Conservation (phyloP, 2,888 invertebrate genomes). For the Subacronicta megacephala region DNA sequence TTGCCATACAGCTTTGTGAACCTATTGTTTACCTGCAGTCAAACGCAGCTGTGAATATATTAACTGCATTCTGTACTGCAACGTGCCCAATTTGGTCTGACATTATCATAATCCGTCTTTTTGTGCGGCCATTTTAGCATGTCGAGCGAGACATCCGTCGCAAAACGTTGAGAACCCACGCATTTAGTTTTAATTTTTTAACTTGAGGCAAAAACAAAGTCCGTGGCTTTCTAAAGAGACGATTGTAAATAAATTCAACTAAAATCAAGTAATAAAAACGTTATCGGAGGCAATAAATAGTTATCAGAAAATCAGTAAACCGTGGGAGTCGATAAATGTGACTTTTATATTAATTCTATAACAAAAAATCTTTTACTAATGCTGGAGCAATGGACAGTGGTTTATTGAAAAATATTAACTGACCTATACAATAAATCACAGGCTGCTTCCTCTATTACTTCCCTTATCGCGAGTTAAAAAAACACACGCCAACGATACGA, state of each 20-base stretch:
- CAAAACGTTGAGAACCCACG: conserved; percentile 28
- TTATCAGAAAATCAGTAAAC: conserved; percentile 31
- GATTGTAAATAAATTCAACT: conserved; percentile 33
- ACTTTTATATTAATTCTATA: conserved; percentile 38
- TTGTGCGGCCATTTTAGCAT: conserved; percentile 41
- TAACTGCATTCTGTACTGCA: conserved; percentile 38
- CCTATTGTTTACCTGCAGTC: conserved; percentile 54
- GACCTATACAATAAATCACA: conserved; percentile 70
- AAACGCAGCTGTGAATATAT: conserved; percentile 58
- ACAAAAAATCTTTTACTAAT: conserved; percentile 38
- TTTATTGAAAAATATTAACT: conserved; percentile 69
- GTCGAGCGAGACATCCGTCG: conserved; percentile 36
- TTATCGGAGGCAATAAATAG: conserved; percentile 52
- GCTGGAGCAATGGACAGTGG: conserved; percentile 57
- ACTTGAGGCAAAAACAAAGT: conserved; percentile 3
- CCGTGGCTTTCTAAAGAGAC: conserved; percentile 7
- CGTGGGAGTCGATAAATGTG: conserved; percentile 47
- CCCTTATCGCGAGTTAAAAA: conserved; percentile 79
- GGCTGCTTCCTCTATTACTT: conserved; percentile 74
- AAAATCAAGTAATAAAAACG: conserved; percentile 38
- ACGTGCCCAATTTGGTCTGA: conserved; percentile 51
- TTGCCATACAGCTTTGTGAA: conserved; percentile 31
- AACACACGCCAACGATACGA: conserved; percentile 62
- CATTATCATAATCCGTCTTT: conserved; percentile 53
- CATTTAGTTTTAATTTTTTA: conserved; percentile 27